phyloP scores from a whole-genome alignment of 2,888 invertebrate genomes.

The Caenorhabditis auriculariae region DNA sequence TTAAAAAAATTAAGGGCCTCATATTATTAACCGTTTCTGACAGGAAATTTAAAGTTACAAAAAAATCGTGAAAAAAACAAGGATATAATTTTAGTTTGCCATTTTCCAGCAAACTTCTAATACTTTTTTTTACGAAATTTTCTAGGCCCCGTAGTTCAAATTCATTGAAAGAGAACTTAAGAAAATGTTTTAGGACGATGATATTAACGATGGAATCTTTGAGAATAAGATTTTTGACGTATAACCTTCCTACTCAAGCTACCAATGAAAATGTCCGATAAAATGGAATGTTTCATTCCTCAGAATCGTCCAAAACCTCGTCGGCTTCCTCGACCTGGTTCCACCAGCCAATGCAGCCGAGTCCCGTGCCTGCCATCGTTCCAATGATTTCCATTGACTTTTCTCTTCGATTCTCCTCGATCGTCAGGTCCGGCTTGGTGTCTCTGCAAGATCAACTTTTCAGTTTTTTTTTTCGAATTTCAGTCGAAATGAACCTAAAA shows the following conservation, averaged over 20 bases:
- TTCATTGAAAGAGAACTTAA: too few species aligned
- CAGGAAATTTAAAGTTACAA: too few species aligned
- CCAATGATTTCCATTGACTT: conserved; percentile 44
- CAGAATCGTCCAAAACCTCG: conserved; percentile 28
- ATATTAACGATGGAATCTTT: too few species aligned
- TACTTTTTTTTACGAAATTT: too few species aligned
- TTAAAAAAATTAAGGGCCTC: too few species aligned
- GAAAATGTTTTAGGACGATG: too few species aligned
- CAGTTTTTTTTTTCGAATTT: background rate
- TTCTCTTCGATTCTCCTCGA: conserved; percentile 27
- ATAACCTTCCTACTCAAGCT: background rate
- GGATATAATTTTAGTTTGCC: too few species aligned
- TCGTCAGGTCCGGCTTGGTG: conserved; percentile 31
- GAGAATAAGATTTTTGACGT: background rate
- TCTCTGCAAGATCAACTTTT: conserved; percentile 20
- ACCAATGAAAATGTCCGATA: background rate
- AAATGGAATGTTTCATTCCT: background rate
- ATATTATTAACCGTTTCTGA: too few species aligned
- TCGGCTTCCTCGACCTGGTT: conserved; percentile 30
- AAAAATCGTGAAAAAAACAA: too few species aligned
- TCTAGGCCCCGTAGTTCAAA: too few species aligned
- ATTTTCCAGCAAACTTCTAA: too few species aligned
- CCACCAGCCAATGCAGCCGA: conserved; percentile 59
- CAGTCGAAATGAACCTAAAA: conserved; percentile 41
- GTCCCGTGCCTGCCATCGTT: conserved; percentile 54